Evolutionary conservation across 2,113 vertebrate species (phyloP).

Genomic region (Patagioenas fasciata): DNA sequence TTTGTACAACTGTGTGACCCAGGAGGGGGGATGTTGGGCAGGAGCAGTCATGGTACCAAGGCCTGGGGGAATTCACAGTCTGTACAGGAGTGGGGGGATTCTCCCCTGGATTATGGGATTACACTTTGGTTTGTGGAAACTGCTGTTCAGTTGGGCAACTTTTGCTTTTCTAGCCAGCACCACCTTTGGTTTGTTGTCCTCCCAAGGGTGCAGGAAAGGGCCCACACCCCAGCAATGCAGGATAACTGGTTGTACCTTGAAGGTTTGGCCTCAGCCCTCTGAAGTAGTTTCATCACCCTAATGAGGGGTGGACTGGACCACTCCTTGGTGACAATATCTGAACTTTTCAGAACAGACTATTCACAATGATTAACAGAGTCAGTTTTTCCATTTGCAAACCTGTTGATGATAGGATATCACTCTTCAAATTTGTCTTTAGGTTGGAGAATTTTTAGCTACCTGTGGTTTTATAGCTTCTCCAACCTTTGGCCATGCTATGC

Average conservation of each 20-base stretch:
- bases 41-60: background rate
- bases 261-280: background rate
- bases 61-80: background rate
- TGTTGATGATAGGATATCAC: constrained; percentile 17
- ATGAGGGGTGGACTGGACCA: background rate
- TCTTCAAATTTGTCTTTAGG: constrained; percentile 15
- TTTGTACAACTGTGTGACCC: background rate
- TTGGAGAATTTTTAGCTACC: constrained; percentile 48
- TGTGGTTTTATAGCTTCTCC: constrained; percentile 22
- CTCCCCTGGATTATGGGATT: background rate
- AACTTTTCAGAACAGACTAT: background rate
- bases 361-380: constrained; percentile 61
- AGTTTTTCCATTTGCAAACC: background rate
- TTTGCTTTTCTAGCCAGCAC: background rate
- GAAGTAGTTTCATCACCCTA: constrained; percentile 30
- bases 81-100: background rate
- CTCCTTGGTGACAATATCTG: constrained; percentile 34
- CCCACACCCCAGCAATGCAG: background rate
- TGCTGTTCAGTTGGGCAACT: background rate
- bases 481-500: constrained; percentile 36
- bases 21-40: background rate
- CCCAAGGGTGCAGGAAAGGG: background rate
- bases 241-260: background rate
- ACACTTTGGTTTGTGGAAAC: background rate
- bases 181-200: background rate